Percentiles rank a stretch among this genome's conserved stretches.
Conservation (phyloP, 2,113 vertebrate genomes). For the Phrynocephalus versicolor region DNA sequence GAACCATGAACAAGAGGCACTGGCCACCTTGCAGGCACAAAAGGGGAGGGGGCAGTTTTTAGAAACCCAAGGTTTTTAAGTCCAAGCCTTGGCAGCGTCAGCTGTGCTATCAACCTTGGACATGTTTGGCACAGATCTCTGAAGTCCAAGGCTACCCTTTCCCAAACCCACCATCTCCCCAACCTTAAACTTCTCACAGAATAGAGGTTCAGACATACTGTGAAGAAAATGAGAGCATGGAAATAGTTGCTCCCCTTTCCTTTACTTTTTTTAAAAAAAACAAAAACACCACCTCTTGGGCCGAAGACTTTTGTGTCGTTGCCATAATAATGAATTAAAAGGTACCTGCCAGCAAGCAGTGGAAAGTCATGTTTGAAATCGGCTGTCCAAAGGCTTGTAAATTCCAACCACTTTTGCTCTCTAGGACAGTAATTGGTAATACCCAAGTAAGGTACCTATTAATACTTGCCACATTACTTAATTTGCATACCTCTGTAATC, state of each 20-base stretch:
- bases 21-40: not conserved
- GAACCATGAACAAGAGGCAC: no score
- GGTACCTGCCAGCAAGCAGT: conserved; percentile 14
- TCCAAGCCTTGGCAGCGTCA: not conserved
- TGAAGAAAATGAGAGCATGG: not conserved
- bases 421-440: conserved; percentile 69
- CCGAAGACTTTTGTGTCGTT: not conserved
- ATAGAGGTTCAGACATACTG: not conserved
- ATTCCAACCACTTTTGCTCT: conserved; percentile 61
- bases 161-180: not conserved
- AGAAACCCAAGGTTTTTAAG: no score
- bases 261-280: not conserved
- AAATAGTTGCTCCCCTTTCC: not conserved
- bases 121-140: not conserved
- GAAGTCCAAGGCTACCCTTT: not conserved
- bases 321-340: conserved; percentile 26
- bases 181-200: not conserved
- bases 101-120: not conserved
- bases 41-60: no score
- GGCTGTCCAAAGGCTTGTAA: conserved; percentile 52
- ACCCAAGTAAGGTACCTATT: conserved; percentile 65
- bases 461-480: conserved; percentile 68
- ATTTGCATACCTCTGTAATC: conserved; percentile 71
- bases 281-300: not conserved
- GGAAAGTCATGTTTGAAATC: conserved; percentile 50